Evolutionary conservation across 2,797 vertebrate species (phyloP).

Genomic region (Ciconia nigra): DNA sequence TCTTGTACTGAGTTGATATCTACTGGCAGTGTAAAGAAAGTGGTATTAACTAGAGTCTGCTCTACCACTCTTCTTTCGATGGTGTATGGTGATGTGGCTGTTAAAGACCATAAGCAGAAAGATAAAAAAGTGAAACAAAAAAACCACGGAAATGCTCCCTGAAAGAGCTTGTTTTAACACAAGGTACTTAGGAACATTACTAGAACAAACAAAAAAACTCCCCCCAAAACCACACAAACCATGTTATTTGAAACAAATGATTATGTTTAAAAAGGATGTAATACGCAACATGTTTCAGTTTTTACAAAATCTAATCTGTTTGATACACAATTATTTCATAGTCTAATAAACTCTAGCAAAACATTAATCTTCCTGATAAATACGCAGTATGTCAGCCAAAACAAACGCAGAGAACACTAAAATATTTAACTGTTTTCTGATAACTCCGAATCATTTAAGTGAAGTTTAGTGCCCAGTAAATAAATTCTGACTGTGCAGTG

Average conservation of each 20-base stretch:
- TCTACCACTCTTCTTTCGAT: not conserved
- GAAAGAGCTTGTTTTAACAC: not conserved
- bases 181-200: not conserved
- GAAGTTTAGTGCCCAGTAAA: not conserved
- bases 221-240: not conserved
- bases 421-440: not conserved
- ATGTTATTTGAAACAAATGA: not conserved
- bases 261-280: not conserved
- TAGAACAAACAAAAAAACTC: not conserved
- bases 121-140: not conserved
- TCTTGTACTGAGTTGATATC: constrained; percentile 33
- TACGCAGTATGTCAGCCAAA: not conserved
- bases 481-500: not conserved
- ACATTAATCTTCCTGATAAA: not conserved
- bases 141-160: not conserved
- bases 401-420: not conserved
- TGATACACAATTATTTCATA: not conserved
- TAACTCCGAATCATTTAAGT: not conserved
- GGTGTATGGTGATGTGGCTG: not conserved
- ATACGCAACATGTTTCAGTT: not conserved
- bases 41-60: not conserved
- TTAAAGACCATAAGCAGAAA: not conserved
- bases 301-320: not conserved
- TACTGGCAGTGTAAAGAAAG: not conserved
- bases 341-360: not conserved